Conservation (phyloP, 1,140 invertebrate species). For the Rhagoletis pomonella region DNA sequence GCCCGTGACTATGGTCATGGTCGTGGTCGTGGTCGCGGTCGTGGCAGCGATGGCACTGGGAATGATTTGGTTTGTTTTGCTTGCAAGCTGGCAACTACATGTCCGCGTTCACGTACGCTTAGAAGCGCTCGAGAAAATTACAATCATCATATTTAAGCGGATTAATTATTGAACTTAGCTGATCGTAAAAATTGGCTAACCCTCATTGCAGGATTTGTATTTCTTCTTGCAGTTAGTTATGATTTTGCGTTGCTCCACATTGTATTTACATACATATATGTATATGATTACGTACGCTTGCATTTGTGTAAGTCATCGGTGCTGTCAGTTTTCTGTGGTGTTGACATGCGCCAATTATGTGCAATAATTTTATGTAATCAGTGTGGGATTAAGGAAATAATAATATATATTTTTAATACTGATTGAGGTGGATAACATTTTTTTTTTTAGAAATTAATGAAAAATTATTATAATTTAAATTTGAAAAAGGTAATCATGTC, state of each 20-base stretch:
- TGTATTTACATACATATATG: background rate
- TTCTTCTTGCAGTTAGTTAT: background rate
- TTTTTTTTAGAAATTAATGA: too few relatives aligned
- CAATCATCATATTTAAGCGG: slow-evolving; percentile 52
- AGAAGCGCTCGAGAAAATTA: slow-evolving; percentile 39
- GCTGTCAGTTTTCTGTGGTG: slow-evolving; percentile 14
- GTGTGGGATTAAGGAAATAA: slow-evolving; percentile 14
- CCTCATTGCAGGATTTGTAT: background rate
- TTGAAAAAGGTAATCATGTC: too few relatives aligned
- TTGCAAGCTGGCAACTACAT: background rate
- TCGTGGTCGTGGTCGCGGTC: slow-evolving; percentile 6
- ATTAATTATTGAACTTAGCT: slow-evolving; percentile 53
- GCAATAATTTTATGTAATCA: slow-evolving; percentile 45
- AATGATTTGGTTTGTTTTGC: background rate
- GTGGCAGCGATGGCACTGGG: background rate
- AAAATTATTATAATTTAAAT: too few relatives aligned
- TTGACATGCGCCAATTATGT: slow-evolving; percentile 51
- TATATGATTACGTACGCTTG: background rate
- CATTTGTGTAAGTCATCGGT: background rate
- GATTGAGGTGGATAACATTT: background rate
- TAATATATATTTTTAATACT: slow-evolving; percentile 31
- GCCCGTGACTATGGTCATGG: slow-evolving; percentile 28
- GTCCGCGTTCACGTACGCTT: slow-evolving; percentile 10
- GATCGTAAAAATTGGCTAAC: slow-evolving; percentile 43
- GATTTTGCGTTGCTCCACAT: background rate